Conservation (phyloP, 2,113 vertebrate genomes). For the Oncorhynchus tshawytscha region DNA sequence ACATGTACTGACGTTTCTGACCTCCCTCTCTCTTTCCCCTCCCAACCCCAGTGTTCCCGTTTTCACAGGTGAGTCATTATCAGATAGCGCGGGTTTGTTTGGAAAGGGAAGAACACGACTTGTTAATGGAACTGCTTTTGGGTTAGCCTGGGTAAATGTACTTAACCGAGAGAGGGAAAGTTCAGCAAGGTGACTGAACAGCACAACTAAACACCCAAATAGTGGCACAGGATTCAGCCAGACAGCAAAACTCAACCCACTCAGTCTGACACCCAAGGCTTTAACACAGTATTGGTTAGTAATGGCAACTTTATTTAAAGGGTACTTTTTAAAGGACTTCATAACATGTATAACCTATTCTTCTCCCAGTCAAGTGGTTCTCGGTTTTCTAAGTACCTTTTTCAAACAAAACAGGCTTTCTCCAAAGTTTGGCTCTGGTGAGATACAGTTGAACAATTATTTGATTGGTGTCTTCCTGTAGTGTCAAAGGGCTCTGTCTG, state of each 20-base stretch:
- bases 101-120: neutral
- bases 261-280: neutral
- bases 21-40: neutral
- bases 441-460: conserved; percentile 5
- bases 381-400: neutral
- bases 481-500: neutral
- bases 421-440: neutral
- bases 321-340: no score
- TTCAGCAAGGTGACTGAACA: neutral
- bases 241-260: neutral
- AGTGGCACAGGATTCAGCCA: no score
- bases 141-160: neutral
- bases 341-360: no score
- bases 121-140: neutral
- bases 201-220: neutral
- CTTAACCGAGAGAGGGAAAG: neutral
- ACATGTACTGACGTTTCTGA: neutral
- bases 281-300: neutral
- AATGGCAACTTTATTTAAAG: no score
- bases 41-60: neutral
- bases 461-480: conserved; percentile 21
- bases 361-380: neutral
- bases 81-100: conserved; percentile 28
- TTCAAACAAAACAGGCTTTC: neutral
- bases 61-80: conserved; percentile 42